These are phyloP conservation scores for Gonatopus flavifemur DNA, from an alignment of 1,140 invertebrate genomes.

Conservation along the genomic window DNA sequence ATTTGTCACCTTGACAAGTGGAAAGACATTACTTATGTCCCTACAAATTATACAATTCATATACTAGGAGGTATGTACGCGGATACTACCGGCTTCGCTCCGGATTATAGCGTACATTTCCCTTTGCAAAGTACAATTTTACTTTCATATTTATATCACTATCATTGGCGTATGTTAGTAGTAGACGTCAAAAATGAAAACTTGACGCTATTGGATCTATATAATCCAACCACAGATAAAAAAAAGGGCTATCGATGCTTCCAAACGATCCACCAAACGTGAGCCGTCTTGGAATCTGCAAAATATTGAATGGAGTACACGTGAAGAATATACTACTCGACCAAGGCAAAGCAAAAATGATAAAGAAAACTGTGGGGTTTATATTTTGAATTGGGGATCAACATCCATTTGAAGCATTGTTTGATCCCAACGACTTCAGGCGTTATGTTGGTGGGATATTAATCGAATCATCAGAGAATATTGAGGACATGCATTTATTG, in stretches of 20 bases:
- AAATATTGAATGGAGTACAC: not conserved
- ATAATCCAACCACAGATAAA: constrained; percentile 1
- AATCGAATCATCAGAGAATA: not conserved
- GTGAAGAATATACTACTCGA: not conserved
- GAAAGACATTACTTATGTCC: constrained; percentile 13
- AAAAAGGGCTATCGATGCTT: constrained; percentile 5
- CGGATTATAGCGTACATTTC: too few species aligned
- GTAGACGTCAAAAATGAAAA: constrained; percentile 7
- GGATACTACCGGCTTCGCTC: not conserved
- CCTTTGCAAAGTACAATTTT: constrained; percentile 7
- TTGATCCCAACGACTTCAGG: too few species aligned
- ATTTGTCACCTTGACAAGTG: constrained; percentile 7
- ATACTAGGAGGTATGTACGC: constrained; percentile 9
- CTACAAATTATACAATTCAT: constrained; percentile 8
- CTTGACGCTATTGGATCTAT: constrained; percentile 19
- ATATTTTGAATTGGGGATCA: constrained; percentile 8
- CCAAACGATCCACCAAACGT: not conserved
- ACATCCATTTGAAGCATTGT: too few species aligned
- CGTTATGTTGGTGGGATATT: too few species aligned
- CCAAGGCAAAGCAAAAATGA: constrained; percentile 1
- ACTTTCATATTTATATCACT: constrained; percentile 11
- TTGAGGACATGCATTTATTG: not conserved
- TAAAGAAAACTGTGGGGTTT: constrained; percentile 5
- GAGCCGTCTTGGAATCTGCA: not conserved
- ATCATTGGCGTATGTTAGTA: constrained; percentile 19